Conservation (phyloP, 2,113 vertebrate genomes). For the Coreoperca whiteheadi region DNA sequence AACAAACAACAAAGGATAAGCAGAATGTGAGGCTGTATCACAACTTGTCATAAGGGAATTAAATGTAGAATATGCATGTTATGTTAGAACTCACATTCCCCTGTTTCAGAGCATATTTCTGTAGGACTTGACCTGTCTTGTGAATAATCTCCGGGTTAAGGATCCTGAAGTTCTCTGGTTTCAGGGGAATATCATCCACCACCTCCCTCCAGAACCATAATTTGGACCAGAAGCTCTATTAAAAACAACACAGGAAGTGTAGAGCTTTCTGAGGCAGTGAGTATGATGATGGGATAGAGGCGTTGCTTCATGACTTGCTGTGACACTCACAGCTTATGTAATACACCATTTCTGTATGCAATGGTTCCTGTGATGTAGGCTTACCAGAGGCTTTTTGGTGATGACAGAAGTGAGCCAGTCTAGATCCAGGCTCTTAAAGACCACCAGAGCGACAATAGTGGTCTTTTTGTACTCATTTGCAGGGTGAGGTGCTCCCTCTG, state of each 20-base stretch:
- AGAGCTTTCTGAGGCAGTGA: constrained; percentile 1
- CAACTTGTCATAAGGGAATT: neutral
- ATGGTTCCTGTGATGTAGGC: constrained; percentile 28
- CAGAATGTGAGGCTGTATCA: neutral
- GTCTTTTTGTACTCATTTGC: constrained; percentile 79
- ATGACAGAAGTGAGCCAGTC: constrained; percentile 85
- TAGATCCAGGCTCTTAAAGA: constrained; percentile 86
- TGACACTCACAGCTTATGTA: constrained; percentile 31
- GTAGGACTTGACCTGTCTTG: constrained; percentile 73
- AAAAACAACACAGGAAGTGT: constrained; percentile 9
- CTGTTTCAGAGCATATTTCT: constrained; percentile 72
- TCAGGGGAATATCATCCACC: constrained; percentile 83
- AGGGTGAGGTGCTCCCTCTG: constrained; percentile 82
- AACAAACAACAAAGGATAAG: neutral
- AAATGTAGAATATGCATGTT: neutral
- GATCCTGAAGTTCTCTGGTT: constrained; percentile 80
- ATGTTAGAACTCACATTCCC: constrained; percentile 68
- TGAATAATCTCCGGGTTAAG: constrained; percentile 84
- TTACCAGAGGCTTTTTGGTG: constrained; percentile 83
- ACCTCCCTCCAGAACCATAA: constrained; percentile 88
- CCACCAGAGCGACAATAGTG: constrained; percentile 78
- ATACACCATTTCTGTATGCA: constrained; percentile 26
- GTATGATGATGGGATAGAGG: constrained; percentile 15
- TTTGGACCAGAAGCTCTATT: constrained; percentile 86
- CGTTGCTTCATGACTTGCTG: constrained; percentile 13